Conservation (phyloP, 2,797 vertebrate species). For the Eospalax fontanierii region DNA sequence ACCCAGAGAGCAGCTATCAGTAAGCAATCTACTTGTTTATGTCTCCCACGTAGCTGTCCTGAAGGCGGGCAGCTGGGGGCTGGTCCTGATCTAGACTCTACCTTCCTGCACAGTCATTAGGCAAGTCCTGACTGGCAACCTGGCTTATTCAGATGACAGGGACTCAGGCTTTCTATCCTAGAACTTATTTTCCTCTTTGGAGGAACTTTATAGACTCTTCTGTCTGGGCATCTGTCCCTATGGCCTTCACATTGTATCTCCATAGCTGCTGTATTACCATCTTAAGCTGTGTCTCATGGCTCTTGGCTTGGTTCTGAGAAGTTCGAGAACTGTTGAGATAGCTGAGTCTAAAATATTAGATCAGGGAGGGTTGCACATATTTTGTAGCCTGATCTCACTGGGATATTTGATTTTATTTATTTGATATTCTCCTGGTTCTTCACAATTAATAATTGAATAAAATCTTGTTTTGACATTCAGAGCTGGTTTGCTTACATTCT, state of each 20-base stretch:
- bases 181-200: not conserved
- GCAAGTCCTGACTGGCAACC: not conserved
- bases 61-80: not conserved
- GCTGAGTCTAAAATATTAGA: slow-evolving; percentile 13
- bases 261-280: not conserved
- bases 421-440: slow-evolving; percentile 55
- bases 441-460: slow-evolving; percentile 56
- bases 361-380: not conserved
- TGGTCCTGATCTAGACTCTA: not conserved
- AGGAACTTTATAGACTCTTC: not conserved
- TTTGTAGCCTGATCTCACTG: slow-evolving; percentile 39
- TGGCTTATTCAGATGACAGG: not conserved
- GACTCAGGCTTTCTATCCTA: not conserved
- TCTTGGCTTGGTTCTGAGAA: slow-evolving; percentile 52
- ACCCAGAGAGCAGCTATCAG: not conserved
- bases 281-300: not conserved
- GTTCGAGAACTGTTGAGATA: not conserved
- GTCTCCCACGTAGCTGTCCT: not conserved
- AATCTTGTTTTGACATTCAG: slow-evolving; percentile 61
- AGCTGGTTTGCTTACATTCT: slow-evolving; percentile 62
- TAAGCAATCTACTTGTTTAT: not conserved
- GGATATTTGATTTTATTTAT: slow-evolving; percentile 59
- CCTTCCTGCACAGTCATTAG: not conserved
- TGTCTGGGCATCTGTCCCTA: not conserved
- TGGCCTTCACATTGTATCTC: not conserved